phyloP scores from a whole-genome alignment of 1,140 invertebrate species.

The Thalassaphorura encarpata region DNA sequence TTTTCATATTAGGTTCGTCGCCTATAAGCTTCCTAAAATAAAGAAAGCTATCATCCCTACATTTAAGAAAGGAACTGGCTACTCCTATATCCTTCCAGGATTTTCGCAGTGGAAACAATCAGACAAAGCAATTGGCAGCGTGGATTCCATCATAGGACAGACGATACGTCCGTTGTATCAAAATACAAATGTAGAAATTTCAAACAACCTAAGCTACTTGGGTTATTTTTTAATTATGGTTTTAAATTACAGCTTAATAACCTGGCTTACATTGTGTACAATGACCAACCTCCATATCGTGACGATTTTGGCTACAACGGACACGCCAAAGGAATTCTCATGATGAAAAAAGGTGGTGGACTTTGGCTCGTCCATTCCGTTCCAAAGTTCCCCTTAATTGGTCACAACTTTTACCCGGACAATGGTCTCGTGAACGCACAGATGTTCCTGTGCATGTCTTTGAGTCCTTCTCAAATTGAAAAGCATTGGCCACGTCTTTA shows the following conservation, averaged over 20 bases:
- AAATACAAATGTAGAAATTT: not conserved
- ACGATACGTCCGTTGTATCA: not conserved
- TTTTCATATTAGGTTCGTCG: conserved; percentile 4
- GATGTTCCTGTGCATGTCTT: conserved; percentile 2
- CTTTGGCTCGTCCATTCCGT: conserved; percentile 88
- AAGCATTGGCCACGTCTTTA: not conserved
- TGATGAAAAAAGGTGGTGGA: conserved; percentile 56
- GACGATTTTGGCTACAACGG: conserved; percentile 44
- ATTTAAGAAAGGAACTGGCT: not conserved
- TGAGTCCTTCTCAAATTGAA: not conserved
- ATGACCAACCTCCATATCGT: not conserved
- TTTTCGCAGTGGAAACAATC: not conserved
- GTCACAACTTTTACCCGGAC: conserved; percentile 3
- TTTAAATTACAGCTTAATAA: not conserved
- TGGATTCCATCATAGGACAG: not conserved
- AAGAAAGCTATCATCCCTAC: not conserved
- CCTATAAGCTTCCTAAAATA: conserved; percentile 5
- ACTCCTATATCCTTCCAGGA: conserved; percentile 12
- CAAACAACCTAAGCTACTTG: not conserved
- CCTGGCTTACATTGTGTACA: not conserved
- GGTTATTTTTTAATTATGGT: not conserved
- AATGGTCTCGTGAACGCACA: conserved; percentile 1
- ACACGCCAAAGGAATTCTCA: conserved; percentile 72
- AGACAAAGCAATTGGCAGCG: conserved; percentile 1
- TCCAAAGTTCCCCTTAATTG: conserved; percentile 58